These are phyloP conservation scores for Lasioglossum zephyrum DNA, from an alignment of 2,888 invertebrate species.

Conservation along the genomic window DNA sequence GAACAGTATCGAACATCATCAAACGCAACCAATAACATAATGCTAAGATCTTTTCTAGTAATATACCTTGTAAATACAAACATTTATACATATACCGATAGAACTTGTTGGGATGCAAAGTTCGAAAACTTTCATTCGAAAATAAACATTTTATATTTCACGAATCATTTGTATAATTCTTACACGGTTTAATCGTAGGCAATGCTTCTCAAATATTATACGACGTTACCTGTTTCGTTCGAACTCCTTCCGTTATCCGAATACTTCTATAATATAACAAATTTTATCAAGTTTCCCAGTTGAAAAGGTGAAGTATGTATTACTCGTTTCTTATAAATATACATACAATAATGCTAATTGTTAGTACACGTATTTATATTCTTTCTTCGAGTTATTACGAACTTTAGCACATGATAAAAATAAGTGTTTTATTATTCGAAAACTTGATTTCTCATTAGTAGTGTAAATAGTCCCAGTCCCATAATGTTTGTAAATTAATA, in stretches of 20 bases:
- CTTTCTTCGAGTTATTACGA: neutral
- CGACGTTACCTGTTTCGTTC: neutral
- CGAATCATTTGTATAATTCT: slow-evolving; percentile 24
- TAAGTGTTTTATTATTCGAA: neutral
- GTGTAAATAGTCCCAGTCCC: neutral
- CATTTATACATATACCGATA: slow-evolving; percentile 68
- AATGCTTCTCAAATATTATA: neutral
- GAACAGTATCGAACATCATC: slow-evolving; percentile 50
- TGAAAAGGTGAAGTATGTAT: neutral
- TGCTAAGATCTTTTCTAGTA: slow-evolving; percentile 60
- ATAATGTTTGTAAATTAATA: neutral
- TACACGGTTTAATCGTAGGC: neutral
- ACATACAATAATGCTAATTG: neutral
- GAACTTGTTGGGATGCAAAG: slow-evolving; percentile 61
- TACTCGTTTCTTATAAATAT: neutral
- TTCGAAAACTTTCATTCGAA: slow-evolving; percentile 49
- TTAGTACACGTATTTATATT: neutral
- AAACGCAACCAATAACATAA: slow-evolving; percentile 51
- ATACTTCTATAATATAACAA: neutral
- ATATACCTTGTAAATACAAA: slow-evolving; percentile 70
- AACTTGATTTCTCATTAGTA: neutral
- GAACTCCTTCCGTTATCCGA: neutral
- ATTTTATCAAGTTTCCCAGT: neutral
- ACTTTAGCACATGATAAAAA: neutral
- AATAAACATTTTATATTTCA: slow-evolving; percentile 64